phyloP scores from a whole-genome alignment of 2,113 vertebrate species.

The Gambusia affinis region DNA sequence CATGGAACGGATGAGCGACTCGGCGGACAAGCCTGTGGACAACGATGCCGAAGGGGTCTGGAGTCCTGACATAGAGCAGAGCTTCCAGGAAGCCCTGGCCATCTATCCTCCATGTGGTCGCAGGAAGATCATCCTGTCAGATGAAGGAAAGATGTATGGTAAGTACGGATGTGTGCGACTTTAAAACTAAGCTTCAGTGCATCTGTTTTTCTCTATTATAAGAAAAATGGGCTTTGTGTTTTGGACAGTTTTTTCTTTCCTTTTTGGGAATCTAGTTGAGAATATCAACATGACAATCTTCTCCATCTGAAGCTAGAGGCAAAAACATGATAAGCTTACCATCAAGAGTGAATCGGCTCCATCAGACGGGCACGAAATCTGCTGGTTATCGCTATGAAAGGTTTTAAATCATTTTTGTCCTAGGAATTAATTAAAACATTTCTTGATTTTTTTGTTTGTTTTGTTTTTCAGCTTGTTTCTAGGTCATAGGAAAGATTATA shows the following conservation, averaged over 20 bases:
- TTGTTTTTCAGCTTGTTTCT: too few species aligned
- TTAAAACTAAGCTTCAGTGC: neutral
- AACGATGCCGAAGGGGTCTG: slow-evolving; percentile 98
- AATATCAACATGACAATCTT: neutral
- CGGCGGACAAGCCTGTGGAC: slow-evolving; percentile 97
- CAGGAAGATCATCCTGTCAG: slow-evolving; percentile 99
- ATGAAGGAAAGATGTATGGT: slow-evolving; percentile 99
- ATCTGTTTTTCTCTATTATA: neutral
- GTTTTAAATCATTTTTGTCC: neutral
- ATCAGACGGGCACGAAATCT: neutral
- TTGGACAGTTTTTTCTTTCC: neutral
- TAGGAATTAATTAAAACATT: neutral
- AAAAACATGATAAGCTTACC: neutral
- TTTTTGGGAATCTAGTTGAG: neutral
- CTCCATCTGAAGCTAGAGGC: neutral
- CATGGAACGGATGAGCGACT: slow-evolving; percentile 98
- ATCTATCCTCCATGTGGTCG: slow-evolving; percentile 98
- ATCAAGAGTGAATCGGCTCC: neutral
- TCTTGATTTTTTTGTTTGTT: too few species aligned
- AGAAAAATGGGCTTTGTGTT: neutral
- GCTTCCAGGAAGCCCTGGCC: slow-evolving; percentile 98
- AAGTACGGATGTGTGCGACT: slow-evolving; percentile 72
- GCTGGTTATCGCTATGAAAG: neutral
- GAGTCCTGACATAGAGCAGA: slow-evolving; percentile 99
- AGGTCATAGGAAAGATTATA: too few species aligned